Base-by-base conservation (phyloP, 2,113 vertebrate genomes). In the Todiramphus chloris region DNA sequence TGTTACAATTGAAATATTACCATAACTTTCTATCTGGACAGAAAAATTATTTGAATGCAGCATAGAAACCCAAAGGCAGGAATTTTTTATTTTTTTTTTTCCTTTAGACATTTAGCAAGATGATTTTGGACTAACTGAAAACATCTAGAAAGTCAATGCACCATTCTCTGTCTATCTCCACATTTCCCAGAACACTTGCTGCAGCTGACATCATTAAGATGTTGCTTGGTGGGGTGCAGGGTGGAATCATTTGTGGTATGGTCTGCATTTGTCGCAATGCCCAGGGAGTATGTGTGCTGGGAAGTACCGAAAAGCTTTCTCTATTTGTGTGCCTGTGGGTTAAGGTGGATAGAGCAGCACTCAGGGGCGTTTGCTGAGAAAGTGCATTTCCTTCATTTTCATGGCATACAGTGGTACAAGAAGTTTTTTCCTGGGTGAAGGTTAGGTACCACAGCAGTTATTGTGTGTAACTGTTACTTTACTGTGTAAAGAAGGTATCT, bases 191-290 rank as follows among this genome's bases (percentile, higher is more conserved):
- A 82, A n/a, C 0, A 2, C 53, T 68, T 53, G 8, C 77, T 58
- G 11, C 1, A 19, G 24, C 23, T 69, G 44, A 20, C 33, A 43
- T 79, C 13, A 10, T 30, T 35, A 30, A 23, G 35, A 18, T 59
- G 21, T 56, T 0, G 0, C 43, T 70, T 2, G 1, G 9, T 21
- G 5, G 3, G 33, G 35, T 81, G 24, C 20, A 43, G n/a, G 4
- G 14, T 68, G 44, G 33, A 86, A 56, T 84, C 0, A 2, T 33
- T 11, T 87, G 62, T 1, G 1, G 6, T 62, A 19, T 0, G 0
- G 18, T 53, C 44, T 48, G 16, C 2, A 1, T 78, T 83, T 27
- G 10, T 79, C 0, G 0, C 5, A 15, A 28, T 67, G 11, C 4
- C 19, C 19, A 48, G 53, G 39, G 24, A 68, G 7, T 7, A 20